phyloP scores from a whole-genome alignment of 2,113 vertebrate species.

The Oenanthe melanoleuca region DNA sequence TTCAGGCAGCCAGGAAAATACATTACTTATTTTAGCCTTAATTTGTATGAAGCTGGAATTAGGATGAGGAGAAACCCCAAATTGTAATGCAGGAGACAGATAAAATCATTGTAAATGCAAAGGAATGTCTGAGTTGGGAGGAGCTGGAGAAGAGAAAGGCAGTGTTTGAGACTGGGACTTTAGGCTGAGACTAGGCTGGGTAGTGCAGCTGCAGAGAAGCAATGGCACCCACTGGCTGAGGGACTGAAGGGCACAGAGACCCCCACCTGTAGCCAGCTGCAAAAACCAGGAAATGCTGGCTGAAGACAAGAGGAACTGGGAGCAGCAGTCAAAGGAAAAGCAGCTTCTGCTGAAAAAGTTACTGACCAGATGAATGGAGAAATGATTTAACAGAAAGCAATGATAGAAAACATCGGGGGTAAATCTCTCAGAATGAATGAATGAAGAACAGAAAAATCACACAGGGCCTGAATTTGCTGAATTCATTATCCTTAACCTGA shows the following conservation, averaged over 20 bases:
- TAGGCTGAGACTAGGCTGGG: neutral
- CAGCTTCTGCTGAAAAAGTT: neutral
- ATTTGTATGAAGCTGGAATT: neutral
- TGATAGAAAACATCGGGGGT: neutral
- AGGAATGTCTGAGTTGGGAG: neutral
- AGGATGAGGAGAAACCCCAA: neutral
- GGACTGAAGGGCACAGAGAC: neutral
- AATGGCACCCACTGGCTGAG: neutral
- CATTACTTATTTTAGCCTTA: neutral
- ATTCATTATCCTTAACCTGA: neutral
- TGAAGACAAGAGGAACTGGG: neutral
- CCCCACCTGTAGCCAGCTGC: neutral
- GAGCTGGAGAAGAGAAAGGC: neutral
- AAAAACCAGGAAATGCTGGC: neutral
- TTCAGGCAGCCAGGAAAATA: neutral
- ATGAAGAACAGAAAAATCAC: neutral
- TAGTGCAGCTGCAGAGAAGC: neutral
- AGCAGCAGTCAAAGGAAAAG: neutral
- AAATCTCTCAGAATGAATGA: neutral
- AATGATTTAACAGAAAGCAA: neutral
- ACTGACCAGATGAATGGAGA: neutral
- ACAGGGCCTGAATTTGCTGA: neutral
- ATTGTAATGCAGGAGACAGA: neutral
- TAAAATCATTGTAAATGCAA: neutral
- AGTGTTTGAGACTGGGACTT: neutral